Conservation (phyloP, 2,797 vertebrate genomes). For the Sebastes hubbsi region DNA sequence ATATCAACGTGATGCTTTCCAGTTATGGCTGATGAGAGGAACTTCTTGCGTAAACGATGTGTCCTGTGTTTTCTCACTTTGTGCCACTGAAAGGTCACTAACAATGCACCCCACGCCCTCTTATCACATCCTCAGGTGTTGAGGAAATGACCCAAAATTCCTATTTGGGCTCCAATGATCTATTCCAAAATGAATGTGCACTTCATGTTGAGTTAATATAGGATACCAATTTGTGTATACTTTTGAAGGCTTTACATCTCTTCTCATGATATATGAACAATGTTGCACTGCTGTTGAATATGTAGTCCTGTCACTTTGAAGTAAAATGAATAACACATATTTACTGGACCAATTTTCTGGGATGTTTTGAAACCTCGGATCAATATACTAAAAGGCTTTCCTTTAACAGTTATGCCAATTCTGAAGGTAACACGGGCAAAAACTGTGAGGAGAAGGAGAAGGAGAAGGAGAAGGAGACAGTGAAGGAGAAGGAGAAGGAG, state of each 20-base stretch:
- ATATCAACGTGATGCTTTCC: not conserved
- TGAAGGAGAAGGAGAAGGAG: rapidly evolving
- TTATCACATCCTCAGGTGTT: too few species aligned
- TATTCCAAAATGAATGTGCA: not conserved
- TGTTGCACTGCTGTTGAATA: not conserved
- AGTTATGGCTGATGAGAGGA: not conserved
- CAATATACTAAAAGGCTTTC: not conserved
- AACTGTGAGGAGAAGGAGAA: too few species aligned
- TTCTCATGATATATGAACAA: not conserved
- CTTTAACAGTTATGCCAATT: too few species aligned
- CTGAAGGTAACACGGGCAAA: too few species aligned
- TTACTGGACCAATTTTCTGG: not conserved
- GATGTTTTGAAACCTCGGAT: not conserved
- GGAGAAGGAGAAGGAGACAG: too few species aligned
- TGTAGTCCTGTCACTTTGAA: not conserved
- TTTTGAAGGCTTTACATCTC: not conserved
- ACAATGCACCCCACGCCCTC: too few species aligned
- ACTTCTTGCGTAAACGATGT: not conserved
- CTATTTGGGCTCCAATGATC: too few species aligned
- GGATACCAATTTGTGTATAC: not conserved
- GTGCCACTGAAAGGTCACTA: not conserved
- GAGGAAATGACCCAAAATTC: too few species aligned
- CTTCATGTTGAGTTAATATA: not conserved
- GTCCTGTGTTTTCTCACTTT: not conserved
- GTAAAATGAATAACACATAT: not conserved